A percentile compares a stretch with the other conserved stretches of the same genome.
These are phyloP conservation scores for Zaprionus lachaisei DNA, from an alignment of 1,140 invertebrate species.

Conservation along the genomic window DNA sequence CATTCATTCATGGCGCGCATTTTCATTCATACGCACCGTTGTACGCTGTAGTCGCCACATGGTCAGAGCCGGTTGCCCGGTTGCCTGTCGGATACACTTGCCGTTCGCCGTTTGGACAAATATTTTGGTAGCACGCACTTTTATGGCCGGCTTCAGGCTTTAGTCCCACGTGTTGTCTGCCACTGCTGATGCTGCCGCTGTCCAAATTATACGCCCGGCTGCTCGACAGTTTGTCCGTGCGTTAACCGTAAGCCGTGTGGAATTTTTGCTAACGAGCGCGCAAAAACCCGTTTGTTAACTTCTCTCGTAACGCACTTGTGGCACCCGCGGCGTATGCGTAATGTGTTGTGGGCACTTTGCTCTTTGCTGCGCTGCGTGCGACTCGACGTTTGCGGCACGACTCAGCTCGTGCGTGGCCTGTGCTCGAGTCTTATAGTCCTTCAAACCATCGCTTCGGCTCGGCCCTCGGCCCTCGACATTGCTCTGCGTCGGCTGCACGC, in stretches of 20 bases:
- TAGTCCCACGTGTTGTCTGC: constrained; percentile 1
- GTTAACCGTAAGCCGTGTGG: constrained; percentile 22
- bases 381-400: constrained; percentile 70
- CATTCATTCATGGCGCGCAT: constrained; percentile 64
- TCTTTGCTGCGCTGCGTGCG: constrained; percentile 47
- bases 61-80: constrained; percentile 11
- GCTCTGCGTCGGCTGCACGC: not conserved
- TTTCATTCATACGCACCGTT: constrained; percentile 64
- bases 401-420: constrained; percentile 49
- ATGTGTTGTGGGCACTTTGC: constrained; percentile 35
- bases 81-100: constrained; percentile 14
- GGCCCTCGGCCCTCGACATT: constrained; percentile 15
- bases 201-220: constrained; percentile 27
- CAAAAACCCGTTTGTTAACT: constrained; percentile 45
- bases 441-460: constrained; percentile 32
- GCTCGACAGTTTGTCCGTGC: not conserved
- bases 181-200: not conserved
- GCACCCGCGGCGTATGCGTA: constrained; percentile 63
- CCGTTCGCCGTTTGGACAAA: constrained; percentile 38
- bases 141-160: constrained; percentile 45
- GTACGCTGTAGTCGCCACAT: constrained; percentile 52
- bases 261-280: constrained; percentile 67
- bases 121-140: constrained; percentile 68
- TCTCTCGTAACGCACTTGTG: constrained; percentile 31
- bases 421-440: constrained; percentile 68